Evolutionary conservation across 2,113 vertebrate genomes (phyloP), one percentile per base, ranked within the genome.

Genomic region (Lamprotornis superbus): DNA sequence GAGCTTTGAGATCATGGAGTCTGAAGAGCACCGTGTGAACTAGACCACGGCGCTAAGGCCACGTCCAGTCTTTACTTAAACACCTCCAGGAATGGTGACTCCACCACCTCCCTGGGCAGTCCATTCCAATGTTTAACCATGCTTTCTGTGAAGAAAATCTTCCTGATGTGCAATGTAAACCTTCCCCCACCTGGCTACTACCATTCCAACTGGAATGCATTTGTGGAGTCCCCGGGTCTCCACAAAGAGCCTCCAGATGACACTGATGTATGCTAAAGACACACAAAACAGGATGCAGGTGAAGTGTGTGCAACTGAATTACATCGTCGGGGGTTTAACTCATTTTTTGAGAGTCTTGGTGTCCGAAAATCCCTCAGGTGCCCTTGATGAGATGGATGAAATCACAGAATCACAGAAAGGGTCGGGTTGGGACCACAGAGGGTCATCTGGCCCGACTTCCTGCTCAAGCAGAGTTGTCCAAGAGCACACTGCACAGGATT

Each of bases 301-400:
- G 19, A 78, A 55, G 11, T n/a, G 8, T 10, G 28, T 39, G 21
- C 2, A 6, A 18, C 37, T n/a, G 20, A 46, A 37, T 37, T 55
- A 19, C 17, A 0, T 60, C 27, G 30, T 55, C 0, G 0, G 31
- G 8, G 13, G 1, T 10, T 53, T 60, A 77, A 65, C 23, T 53
- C 24, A 2, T 1, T 20, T 12, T 77, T 5, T 44, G n/a, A 42
- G 23, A 3, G 28, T 44, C 18, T 10, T n/a, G 24, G 9, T 47
- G 11, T 23, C 56, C 23, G 21, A 63, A 60, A 70, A 24, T 50
- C 30, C 5, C 2, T 39, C 14, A 24, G 22, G 15, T 68, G n/a
- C 25, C 71, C 44, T 73, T n/a, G 8, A 44, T 39, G 12, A 46
- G 25, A 4, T 25, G 52, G 55, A 30, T 30, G 17, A 79, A 82